These are phyloP conservation scores for Arbacia lixula DNA, from an alignment of 53 echinoderm and acorn worm genomes.

Conservation along the genomic window DNA sequence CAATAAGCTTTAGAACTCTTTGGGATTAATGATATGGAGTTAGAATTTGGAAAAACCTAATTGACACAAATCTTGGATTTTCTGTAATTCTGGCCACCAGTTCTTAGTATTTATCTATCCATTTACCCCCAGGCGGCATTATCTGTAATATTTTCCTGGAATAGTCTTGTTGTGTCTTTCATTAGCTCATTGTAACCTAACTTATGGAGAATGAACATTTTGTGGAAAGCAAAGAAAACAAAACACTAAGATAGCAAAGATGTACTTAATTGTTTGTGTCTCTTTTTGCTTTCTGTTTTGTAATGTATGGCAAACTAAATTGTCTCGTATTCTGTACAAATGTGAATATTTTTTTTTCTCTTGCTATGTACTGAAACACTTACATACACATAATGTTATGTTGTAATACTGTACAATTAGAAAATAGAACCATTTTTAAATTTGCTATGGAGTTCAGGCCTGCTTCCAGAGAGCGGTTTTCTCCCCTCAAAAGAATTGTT, in stretches of 20 bases:
- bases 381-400: no score
- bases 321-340: constrained; percentile 42
- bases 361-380: constrained; percentile 14
- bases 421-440: no score
- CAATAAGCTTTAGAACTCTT: no score
- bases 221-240: neutral
- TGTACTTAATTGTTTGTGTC: constrained; percentile 59
- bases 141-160: constrained; percentile 24
- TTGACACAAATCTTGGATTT: no score
- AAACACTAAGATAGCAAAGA: constrained; percentile 14
- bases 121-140: constrained; percentile 29
- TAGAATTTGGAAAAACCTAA: no score
- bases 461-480: no score
- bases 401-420: no score
- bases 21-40: no score
- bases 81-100: no score
- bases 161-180: constrained; percentile 58
- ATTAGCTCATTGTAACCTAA: constrained; percentile 43
- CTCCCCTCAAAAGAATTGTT: no score
- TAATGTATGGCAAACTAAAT: neutral
- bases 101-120: neutral
- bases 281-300: constrained; percentile 44
- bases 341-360: constrained; percentile 51
- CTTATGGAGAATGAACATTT: constrained; percentile 13
- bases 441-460: no score